Base-by-base conservation (phyloP, 2,797 vertebrate species). In the Sciurus vulgaris region DNA sequence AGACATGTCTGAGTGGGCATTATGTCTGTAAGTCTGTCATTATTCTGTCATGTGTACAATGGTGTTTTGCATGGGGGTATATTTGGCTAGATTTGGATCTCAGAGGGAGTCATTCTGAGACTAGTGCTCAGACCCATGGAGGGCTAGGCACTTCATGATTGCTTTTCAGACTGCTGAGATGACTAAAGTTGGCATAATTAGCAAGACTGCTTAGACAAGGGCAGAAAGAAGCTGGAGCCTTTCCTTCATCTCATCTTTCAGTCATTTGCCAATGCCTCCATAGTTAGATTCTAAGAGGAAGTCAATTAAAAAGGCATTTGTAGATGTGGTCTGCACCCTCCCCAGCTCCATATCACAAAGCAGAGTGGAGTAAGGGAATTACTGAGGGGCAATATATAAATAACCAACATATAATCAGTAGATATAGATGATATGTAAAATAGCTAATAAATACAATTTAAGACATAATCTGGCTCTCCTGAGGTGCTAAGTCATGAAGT, bases 261-360 rank as follows among this genome's bases (percentile, higher is more conserved):
- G 5, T 30, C 38, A 51, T 89, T 93, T 67, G 17, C 9, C n/a
- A n/a, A 17, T 35, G 9, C 9, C 11, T 73, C 15, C 1, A 3
- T 67, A 47, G 10, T 30, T 72, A 79, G 33, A 76, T 49, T 95
- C 59, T 65, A 84, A 76, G 76, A 65, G 30, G 14, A 63, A 76
- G 18, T 3, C 5, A 28, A 18, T 14, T 65, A 76, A 74, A 74
- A 41, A 3, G 0, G 10, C 56, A 11, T 18, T 17, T 33, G 20
- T 4, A 61, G 15, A 24, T 35, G 2, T 18, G 7, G 24, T 84
- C 56, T 70, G 22, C 30, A 51, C 15, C 30, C 12, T 38, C 30
- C 11, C 10, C 38, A 33, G 4, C 5, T 4, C 56, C 24, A 65
- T n/a, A 35, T 12, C 10, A 69, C 18, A 59, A 1, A 38, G 49